A percentile compares a stretch with the other conserved stretches of the same genome.
phyloP scores from a whole-genome alignment of 1,140 invertebrate genomes.

The Papilio aristodemus region DNA sequence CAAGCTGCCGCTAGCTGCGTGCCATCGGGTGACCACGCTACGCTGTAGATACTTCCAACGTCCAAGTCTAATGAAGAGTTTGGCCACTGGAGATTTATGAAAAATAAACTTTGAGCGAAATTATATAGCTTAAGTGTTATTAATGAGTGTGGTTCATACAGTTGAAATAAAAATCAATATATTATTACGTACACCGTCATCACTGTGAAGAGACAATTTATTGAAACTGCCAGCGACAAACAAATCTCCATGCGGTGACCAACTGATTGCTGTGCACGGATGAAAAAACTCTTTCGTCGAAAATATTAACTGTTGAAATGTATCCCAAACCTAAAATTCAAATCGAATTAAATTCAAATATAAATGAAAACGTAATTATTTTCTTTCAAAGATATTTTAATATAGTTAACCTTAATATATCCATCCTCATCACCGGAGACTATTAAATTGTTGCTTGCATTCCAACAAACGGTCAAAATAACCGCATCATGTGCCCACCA shows the following conservation, averaged over 20 bases:
- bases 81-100: slow-evolving; percentile 88
- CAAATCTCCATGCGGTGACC: slow-evolving; percentile 94
- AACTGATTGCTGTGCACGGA: slow-evolving; percentile 94
- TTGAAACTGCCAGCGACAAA: slow-evolving; percentile 97
- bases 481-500: slow-evolving; percentile 98
- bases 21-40: slow-evolving; percentile 97
- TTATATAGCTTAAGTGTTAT: too few relatives aligned
- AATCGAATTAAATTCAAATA: slow-evolving; percentile 24
- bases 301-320: slow-evolving; percentile 92
- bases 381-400: background rate
- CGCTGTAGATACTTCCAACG: slow-evolving; percentile 89
- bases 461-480: slow-evolving; percentile 94
- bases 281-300: slow-evolving; percentile 91
- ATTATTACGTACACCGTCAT: slow-evolving; percentile 88
- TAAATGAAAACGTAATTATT: background rate
- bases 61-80: slow-evolving; percentile 22
- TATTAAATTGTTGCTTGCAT: slow-evolving; percentile 91
- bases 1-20: slow-evolving; percentile 97
- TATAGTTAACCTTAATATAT: slow-evolving; percentile 89
- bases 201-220: slow-evolving; percentile 94
- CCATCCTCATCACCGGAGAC: slow-evolving; percentile 98
- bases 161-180: too few relatives aligned
- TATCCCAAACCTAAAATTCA: slow-evolving; percentile 88
- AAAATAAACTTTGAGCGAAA: background rate
- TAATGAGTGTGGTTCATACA: too few relatives aligned